These are phyloP conservation scores for Bovichtus diacanthus DNA, from an alignment of 2,797 vertebrate genomes.

Conservation along the genomic window DNA sequence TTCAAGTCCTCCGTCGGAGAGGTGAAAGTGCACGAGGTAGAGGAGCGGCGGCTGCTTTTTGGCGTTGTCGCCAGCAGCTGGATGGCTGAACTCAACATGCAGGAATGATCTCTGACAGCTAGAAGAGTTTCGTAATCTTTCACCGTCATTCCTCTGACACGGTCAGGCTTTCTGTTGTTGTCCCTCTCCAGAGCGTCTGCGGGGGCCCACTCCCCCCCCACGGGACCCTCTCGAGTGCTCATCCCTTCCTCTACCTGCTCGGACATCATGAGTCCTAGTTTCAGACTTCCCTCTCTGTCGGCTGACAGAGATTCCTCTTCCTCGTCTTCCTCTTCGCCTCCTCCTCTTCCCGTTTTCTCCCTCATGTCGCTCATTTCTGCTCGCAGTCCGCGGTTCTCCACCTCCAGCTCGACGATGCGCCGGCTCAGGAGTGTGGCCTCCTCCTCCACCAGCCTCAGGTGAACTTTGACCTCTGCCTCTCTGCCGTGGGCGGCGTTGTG, in stretches of 20 bases:
- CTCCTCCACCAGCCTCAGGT: constrained; percentile 96
- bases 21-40: constrained; percentile 56
- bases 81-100: constrained; percentile 90
- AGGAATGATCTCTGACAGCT: constrained; percentile 90
- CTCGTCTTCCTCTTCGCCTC: constrained; percentile 86
- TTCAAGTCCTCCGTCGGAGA: constrained; percentile 53
- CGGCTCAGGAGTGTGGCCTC: constrained; percentile 96
- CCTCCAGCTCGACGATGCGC: constrained; percentile 96
- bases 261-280: constrained; percentile 72
- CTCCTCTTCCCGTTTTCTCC: constrained; percentile 84
- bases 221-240: constrained; percentile 81
- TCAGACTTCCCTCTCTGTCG: constrained; percentile 72
- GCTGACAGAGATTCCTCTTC: constrained; percentile 75
- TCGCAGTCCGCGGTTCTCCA: constrained; percentile 95
- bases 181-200: constrained; percentile 43
- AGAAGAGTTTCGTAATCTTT: constrained; percentile 87
- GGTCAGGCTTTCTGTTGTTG: constrained; percentile 18
- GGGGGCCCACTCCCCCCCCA: constrained; percentile 78
- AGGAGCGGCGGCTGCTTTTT: constrained; percentile 85
- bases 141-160: constrained; percentile 67
- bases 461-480: constrained; percentile 94
- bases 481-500: constrained; percentile 86
- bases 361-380: constrained; percentile 90
- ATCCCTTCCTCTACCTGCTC: constrained; percentile 86
- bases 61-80: constrained; percentile 87